Evolutionary conservation across 2,113 vertebrate genomes (phyloP).

Genomic region (Mesoclemmys tuberculata): DNA sequence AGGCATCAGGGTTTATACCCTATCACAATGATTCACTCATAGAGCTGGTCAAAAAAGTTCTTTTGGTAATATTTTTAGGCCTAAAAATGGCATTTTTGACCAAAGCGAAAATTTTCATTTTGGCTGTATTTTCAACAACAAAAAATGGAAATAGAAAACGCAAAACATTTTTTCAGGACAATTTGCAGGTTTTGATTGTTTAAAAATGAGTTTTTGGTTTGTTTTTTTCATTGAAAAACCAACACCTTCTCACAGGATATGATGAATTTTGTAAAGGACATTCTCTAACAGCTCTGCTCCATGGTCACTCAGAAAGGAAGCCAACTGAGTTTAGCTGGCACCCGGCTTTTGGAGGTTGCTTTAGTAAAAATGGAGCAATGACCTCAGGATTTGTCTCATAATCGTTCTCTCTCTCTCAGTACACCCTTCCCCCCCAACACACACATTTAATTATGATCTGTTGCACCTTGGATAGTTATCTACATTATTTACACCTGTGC

Average conservation of each 20-base stretch:
- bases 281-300: neutral
- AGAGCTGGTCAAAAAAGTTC: neutral
- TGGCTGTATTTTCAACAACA: neutral
- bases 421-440: neutral
- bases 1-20: neutral
- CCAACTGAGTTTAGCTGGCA: neutral
- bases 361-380: neutral
- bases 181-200: neutral
- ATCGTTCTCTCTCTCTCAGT: neutral
- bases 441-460: neutral
- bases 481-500: neutral
- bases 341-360: neutral
- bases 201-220: neutral
- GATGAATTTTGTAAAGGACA: neutral
- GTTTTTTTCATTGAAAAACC: too few species aligned
- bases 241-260: neutral
- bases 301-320: neutral
- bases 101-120: neutral
- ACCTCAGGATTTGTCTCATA: neutral
- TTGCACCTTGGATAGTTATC: neutral
- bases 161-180: neutral
- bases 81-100: neutral
- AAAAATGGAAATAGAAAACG: too few species aligned
- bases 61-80: neutral
- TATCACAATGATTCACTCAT: neutral